Conservation (phyloP, 2,797 vertebrate genomes). For the Sebastes trivittatus region DNA sequence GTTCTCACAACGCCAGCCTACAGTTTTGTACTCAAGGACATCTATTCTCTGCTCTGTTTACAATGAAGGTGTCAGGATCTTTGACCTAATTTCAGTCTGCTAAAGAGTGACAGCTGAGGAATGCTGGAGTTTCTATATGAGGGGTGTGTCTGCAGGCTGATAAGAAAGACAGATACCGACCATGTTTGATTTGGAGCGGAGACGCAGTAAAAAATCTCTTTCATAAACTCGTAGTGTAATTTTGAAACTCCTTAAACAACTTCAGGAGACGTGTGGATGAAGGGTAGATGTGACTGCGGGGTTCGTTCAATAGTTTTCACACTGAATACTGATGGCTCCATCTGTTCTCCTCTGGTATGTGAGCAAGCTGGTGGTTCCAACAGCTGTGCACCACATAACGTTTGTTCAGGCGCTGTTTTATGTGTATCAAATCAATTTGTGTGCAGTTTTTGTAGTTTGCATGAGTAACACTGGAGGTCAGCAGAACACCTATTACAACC, state of each 20-base stretch:
- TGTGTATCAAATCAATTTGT: background rate
- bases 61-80: background rate
- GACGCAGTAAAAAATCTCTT: background rate
- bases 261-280: background rate
- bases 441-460: slow-evolving; percentile 26
- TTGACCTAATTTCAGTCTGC: slow-evolving; percentile 48
- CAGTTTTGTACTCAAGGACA: background rate
- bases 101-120: slow-evolving; percentile 35
- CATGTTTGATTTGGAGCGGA: slow-evolving; percentile 45
- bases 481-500: slow-evolving; percentile 23
- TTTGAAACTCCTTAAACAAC: background rate
- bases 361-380: background rate
- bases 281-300: background rate
- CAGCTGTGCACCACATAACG: slow-evolving; percentile 31
- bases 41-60: slow-evolving; percentile 6
- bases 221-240: background rate
- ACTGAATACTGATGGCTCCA: slow-evolving; percentile 18
- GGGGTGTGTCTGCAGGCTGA: slow-evolving; percentile 63
- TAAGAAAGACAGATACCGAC: slow-evolving; percentile 59
- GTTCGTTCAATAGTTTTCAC: background rate
- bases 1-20: background rate
- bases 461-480: slow-evolving; percentile 64
- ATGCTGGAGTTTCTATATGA: slow-evolving; percentile 60
- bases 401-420: too few species aligned
- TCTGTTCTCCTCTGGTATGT: slow-evolving; percentile 53